Conservation (phyloP, 1,140 invertebrate species). For the Acyrthosiphon pisum region DNA sequence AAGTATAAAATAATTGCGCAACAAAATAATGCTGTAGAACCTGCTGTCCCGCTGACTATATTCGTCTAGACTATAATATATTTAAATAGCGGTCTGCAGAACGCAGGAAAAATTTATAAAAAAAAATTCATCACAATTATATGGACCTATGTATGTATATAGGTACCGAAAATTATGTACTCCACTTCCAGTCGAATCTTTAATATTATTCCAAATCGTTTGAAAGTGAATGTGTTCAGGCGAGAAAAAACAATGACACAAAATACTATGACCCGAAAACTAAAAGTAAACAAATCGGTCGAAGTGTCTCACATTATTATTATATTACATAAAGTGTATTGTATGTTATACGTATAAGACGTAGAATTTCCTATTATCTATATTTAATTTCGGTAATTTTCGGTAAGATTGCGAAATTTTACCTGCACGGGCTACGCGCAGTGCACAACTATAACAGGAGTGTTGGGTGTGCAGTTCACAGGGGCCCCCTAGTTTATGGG, state of each 20-base stretch:
- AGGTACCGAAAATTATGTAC: neutral
- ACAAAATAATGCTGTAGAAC: neutral
- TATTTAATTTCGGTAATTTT: neutral
- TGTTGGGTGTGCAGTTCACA: too few species aligned
- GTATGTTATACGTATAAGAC: too few species aligned
- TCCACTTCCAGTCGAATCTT: neutral
- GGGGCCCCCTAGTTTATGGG: too few species aligned
- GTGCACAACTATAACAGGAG: too few species aligned
- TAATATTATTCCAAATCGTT: neutral
- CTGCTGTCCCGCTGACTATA: neutral
- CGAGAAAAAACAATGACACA: too few species aligned
- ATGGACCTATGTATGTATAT: neutral
- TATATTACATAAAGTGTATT: too few species aligned
- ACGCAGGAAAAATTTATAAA: neutral
- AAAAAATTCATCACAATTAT: neutral
- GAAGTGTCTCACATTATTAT: neutral
- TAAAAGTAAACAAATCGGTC: neutral
- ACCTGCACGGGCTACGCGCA: too few species aligned
- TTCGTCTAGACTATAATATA: neutral
- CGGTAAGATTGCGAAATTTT: neutral
- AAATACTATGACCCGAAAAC: neutral
- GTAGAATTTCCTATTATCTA: neutral
- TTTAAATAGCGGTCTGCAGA: neutral
- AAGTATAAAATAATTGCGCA: neutral
- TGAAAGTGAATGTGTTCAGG: neutral